Base-by-base conservation (phyloP, 2,113 vertebrate genomes). In the Hylia prasina region DNA sequence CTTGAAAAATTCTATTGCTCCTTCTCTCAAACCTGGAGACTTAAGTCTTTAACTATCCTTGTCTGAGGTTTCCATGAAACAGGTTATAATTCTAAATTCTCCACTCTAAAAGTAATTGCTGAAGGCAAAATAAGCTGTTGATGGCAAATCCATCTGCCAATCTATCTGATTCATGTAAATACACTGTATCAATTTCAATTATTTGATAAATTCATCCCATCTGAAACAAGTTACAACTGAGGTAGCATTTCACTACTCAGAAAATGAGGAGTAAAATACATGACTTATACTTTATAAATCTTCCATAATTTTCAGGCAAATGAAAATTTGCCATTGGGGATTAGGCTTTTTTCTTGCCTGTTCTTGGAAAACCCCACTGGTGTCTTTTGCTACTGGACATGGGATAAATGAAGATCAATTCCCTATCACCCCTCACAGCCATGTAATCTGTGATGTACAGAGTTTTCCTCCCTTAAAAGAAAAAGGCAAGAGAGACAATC, bases 341-440 rank as follows among this genome's bases (percentile, higher is more conserved):
- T 19, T 51, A 33, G 12, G 5, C n/a, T 90, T 80, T 30, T 57
- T 44, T 76, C 30, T 83, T 37, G 20, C 15, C 21, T 57, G 11
- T 45, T 84, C 45, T 40, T 66, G 48, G 44, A 57, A 78, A 93
- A 77, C 50, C 87, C 57, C 47, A 39, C 16, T 28, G n/a, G 63
- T 91, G n/a, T 50, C 73, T 94, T 78, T 75, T 76, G 20, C 66
- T 80, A 30, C 63, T 20, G 78, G 75, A 58, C 58, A 40, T 1
- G 3, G 78, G 54, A 85, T 69, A 79, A 95, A 90, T 53, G 75
- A 92, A 85, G 89, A 95, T 95, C 93, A 88, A 82, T 87, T 82
- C 91, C 50, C 84, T 69, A 39, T 87, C 82, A 60, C 57, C 51
- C 18, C 44, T 93, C 39, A 42, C 44, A 79, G 63, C 45, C 54